Evolutionary conservation across 1,140 invertebrate species (phyloP).

Genomic region (Bombus pyrosoma): DNA sequence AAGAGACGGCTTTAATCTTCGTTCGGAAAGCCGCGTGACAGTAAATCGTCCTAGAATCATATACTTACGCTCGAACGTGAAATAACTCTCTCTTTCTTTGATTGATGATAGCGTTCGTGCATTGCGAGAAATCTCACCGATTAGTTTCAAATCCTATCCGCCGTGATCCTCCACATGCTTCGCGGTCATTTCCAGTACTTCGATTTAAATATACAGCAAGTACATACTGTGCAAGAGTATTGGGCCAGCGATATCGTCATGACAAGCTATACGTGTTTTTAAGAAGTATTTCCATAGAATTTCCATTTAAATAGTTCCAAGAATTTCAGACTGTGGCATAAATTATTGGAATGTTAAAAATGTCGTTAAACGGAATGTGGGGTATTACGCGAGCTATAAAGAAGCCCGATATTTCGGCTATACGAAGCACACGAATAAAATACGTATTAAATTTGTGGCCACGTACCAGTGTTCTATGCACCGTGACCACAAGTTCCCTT

Average conservation of each 20-base stretch:
- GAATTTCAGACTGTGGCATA: not conserved
- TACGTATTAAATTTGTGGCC: not conserved
- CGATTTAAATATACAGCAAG: not conserved
- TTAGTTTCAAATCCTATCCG: conserved; percentile 8
- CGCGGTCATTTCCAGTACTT: not conserved
- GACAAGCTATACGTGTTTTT: no score
- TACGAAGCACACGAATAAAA: not conserved
- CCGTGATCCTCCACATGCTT: not conserved
- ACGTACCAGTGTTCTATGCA: no score
- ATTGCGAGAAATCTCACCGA: conserved; percentile 14
- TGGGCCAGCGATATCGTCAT: no score
- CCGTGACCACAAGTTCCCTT: not conserved
- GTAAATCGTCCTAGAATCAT: not conserved
- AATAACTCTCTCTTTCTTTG: conserved; percentile 39
- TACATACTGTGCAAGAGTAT: not conserved
- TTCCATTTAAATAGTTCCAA: no score
- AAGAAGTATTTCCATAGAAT: no score
- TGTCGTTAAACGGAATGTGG: not conserved
- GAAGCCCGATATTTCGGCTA: not conserved
- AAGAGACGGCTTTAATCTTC: conserved; percentile 17
- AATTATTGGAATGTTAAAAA: not conserved
- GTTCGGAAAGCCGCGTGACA: not conserved
- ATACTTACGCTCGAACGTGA: not conserved
- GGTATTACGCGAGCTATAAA: not conserved
- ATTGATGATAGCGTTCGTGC: not conserved